Base-by-base conservation (phyloP, 1,140 invertebrate species). In the Brachionus paranguensis region DNA sequence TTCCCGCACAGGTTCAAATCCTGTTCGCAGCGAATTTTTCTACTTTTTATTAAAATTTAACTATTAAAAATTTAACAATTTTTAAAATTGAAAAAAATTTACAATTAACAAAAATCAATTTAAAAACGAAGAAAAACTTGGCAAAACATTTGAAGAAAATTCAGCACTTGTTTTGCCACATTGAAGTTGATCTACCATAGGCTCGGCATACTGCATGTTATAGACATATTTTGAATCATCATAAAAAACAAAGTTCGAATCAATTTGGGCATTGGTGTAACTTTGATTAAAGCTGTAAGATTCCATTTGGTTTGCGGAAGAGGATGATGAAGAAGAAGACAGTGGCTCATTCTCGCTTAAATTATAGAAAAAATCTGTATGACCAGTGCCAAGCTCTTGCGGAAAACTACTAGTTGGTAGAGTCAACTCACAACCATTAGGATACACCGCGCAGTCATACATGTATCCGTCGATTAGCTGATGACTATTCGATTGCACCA, bases 1-100 rank as follows among this genome's bases (percentile, higher is more conserved):
- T 60, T 60, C 53, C 53, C 53, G 53, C 53, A 60, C 53, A 60
- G 53, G 53, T 60, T 60, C 53, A 60, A 60, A 60, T 60, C 53
- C 53, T 60, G 53, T 60, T 60, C 53, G 53, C 53, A 60, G 53
- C 53, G 53, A 60, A 60, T 60, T 60, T 60, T 20, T 60, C 7
- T 27, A 55, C 0, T 55, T 20, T 60, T 60, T 20, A 20, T 10
- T 60, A 60, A 20, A 33, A 70, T 24, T 3, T 24, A 70, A 70
- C 11, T 33, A 70, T 29, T 70, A 37, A 70, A 33, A 70, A 37
- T 33, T 70, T n/a, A 37, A 37, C 37, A 37, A 37, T 70, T 70
- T 70, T 70, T n/a, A 70, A 29, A 70, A 70, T 70, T 70, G 37
- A 70, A 70, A 60, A 60, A 60, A 60, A 60, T 60, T 60, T 60